Evolutionary conservation across 2,113 vertebrate species (phyloP).

Genomic region (Ceyx margarethae): DNA sequence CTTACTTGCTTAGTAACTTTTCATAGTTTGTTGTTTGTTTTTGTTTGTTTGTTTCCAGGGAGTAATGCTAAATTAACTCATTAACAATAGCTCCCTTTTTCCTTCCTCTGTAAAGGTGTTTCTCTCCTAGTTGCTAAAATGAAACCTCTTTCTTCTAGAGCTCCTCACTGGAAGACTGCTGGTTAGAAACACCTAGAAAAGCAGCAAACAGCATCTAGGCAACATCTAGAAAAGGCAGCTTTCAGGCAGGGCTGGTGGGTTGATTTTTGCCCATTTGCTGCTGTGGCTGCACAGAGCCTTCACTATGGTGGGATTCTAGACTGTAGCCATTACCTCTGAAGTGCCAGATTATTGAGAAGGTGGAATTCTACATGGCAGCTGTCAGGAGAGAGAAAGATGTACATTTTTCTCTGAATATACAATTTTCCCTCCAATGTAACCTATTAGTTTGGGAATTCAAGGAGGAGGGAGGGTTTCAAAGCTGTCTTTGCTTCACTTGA

Average conservation of each 20-base stretch:
- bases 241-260: neutral
- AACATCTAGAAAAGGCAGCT: neutral
- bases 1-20: neutral
- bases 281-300: neutral
- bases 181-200: neutral
- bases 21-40: neutral
- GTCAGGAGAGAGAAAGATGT: neutral
- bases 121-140: neutral
- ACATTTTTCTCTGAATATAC: neutral
- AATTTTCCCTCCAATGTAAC: neutral
- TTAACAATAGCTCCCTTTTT: neutral
- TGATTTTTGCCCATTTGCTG: neutral
- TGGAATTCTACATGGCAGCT: neutral
- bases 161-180: neutral
- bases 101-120: neutral
- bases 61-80: neutral
- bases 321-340: neutral
- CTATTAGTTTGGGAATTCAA: neutral
- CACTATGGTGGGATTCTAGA: neutral
- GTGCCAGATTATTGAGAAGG: neutral
- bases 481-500: neutral
- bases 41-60: neutral
- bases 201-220: neutral
- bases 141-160: neutral
- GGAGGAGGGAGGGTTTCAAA: neutral